Conservation (phyloP, 2,113 vertebrate genomes). For the Corythaixoides concolor region DNA sequence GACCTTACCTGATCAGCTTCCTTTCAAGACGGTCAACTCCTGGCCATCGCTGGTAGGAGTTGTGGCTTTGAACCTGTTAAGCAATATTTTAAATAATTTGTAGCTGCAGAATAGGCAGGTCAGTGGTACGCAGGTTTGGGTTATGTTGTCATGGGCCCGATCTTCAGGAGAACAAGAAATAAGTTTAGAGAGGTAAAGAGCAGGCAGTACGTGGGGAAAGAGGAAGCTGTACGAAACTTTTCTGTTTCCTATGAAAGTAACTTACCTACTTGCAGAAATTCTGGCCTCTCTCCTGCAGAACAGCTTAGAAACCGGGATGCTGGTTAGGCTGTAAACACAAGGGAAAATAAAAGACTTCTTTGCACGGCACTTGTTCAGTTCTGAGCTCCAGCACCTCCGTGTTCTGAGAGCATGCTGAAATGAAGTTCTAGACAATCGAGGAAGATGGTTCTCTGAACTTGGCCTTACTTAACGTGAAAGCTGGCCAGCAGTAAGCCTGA, state of each 20-base stretch:
- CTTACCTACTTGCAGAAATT: not conserved
- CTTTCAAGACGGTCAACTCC: not conserved
- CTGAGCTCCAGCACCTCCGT: not conserved
- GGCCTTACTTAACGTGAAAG: not conserved
- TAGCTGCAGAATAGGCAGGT: too few species aligned
- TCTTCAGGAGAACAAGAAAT: not conserved
- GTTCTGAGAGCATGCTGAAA: not conserved
- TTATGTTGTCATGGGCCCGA: not conserved
- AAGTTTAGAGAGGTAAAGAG: not conserved
- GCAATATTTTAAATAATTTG: not conserved
- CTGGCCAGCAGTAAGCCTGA: not conserved
- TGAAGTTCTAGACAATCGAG: fast-evolving
- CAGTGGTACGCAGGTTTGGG: not conserved
- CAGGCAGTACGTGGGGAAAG: fast-evolving
- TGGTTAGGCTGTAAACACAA: not conserved
- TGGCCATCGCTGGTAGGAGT: not conserved
- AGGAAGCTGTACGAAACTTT: not conserved
- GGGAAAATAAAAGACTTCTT: not conserved
- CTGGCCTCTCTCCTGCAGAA: not conserved
- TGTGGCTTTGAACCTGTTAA: not conserved
- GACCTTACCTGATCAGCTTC: not conserved
- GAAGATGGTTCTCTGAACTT: too few species aligned
- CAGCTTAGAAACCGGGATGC: not conserved
- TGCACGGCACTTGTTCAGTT: not conserved
- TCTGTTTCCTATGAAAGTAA: not conserved